phyloP scores from a whole-genome alignment of 2,113 vertebrate genomes.

The Atrichornis clamosus region DNA sequence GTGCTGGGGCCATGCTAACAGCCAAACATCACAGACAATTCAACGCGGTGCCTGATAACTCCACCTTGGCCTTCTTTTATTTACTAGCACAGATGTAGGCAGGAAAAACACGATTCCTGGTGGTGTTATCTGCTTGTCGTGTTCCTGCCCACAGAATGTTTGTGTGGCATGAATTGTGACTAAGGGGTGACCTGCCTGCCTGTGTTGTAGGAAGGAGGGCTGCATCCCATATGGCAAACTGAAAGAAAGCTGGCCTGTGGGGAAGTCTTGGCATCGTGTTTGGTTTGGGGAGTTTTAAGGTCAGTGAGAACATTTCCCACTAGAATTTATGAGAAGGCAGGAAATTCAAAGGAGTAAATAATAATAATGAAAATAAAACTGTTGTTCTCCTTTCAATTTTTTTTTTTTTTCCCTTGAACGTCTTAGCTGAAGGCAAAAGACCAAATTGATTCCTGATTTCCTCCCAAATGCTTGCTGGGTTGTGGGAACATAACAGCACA shows the following conservation, averaged over 20 bases:
- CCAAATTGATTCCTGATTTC: not conserved
- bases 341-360: constrained; percentile 2
- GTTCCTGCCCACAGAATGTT: not conserved
- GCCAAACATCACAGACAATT: not conserved
- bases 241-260: not conserved
- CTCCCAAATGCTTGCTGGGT: not conserved
- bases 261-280: not conserved
- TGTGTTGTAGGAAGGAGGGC: not conserved
- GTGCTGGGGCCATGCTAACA: not conserved
- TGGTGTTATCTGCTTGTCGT: not conserved
- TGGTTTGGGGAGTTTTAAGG: not conserved
- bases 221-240: not conserved
- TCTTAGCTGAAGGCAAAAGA: not conserved
- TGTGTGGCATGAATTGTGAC: not conserved
- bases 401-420: not conserved
- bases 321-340: constrained; percentile 16
- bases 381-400: not conserved
- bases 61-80: not conserved
- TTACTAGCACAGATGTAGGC: constrained; percentile 10
- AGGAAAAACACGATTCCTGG: not conserved
- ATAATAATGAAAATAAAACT: not conserved
- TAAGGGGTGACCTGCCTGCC: not conserved
- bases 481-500: not conserved
- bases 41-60: not conserved
- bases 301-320: not conserved